Evolutionary conservation across 2,888 invertebrate species (phyloP).

Genomic region (Leptinotarsa tumamoca): DNA sequence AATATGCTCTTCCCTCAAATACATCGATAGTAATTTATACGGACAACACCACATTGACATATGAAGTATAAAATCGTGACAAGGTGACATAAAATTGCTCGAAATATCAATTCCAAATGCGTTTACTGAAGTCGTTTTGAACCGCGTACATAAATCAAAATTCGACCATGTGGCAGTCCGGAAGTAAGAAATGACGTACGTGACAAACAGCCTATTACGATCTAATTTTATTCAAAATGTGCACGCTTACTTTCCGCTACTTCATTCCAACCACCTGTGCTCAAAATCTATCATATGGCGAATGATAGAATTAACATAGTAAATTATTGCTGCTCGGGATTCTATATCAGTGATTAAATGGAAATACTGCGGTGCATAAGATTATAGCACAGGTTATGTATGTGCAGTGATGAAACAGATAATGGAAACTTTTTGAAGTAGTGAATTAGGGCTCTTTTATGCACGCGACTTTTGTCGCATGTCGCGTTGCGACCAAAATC

Average conservation of each 20-base stretch:
- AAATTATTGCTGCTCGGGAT: constrained; percentile 41
- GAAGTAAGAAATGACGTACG: constrained; percentile 48
- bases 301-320: constrained; percentile 44
- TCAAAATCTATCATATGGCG: constrained; percentile 52
- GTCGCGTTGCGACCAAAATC: too few relatives aligned
- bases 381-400: constrained; percentile 13
- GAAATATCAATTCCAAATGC: constrained; percentile 39
- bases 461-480: too few relatives aligned
- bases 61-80: constrained; percentile 19
- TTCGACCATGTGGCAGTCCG: constrained; percentile 54
- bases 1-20: too few relatives aligned
- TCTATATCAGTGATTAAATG: constrained; percentile 36
- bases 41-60: not conserved
- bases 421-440: too few relatives aligned
- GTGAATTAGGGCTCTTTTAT: too few relatives aligned
- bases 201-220: constrained; percentile 50
- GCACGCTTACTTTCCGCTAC: constrained; percentile 44
- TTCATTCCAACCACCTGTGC: constrained; percentile 52
- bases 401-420: constrained; percentile 7
- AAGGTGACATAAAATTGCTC: constrained; percentile 37
- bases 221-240: constrained; percentile 52
- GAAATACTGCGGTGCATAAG: constrained; percentile 32
- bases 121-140: constrained; percentile 38
- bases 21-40: not conserved
- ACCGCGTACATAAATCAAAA: constrained; percentile 44